Evolutionary conservation across 2,113 vertebrate species (phyloP).

Genomic region (Lepidothrix coronata): DNA sequence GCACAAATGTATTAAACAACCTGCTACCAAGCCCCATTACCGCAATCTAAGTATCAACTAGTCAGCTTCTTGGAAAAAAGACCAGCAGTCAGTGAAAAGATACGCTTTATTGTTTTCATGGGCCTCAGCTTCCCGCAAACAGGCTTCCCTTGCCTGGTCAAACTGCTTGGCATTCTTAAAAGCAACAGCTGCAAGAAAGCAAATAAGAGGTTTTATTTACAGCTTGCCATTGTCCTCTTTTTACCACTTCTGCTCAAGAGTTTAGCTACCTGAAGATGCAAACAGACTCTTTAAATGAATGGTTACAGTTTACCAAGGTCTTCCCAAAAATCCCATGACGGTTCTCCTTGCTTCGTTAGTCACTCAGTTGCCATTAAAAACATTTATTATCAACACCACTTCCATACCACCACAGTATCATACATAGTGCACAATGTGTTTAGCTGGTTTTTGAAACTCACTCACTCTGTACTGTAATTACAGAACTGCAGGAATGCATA

Average conservation of each 20-base stretch:
- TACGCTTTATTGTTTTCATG: constrained; percentile 97
- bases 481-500: background rate
- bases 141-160: constrained; percentile 96
- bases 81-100: constrained; percentile 75
- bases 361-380: background rate
- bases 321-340: background rate
- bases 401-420: background rate
- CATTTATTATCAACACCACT: background rate
- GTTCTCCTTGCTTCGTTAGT: background rate
- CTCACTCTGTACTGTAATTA: background rate
- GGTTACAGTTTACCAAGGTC: background rate
- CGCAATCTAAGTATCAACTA: background rate
- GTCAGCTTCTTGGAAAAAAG: background rate
- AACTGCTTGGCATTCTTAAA: constrained; percentile 99
- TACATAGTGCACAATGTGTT: background rate
- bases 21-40: background rate
- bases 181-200: constrained; percentile 86
- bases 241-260: background rate
- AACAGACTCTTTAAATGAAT: background rate
- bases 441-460: background rate
- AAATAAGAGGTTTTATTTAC: background rate
- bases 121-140: constrained; percentile 90
- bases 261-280: background rate
- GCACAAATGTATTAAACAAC: background rate
- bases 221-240: background rate